phyloP scores from a whole-genome alignment of 1,140 invertebrate genomes.

The Drusus annulatus region DNA sequence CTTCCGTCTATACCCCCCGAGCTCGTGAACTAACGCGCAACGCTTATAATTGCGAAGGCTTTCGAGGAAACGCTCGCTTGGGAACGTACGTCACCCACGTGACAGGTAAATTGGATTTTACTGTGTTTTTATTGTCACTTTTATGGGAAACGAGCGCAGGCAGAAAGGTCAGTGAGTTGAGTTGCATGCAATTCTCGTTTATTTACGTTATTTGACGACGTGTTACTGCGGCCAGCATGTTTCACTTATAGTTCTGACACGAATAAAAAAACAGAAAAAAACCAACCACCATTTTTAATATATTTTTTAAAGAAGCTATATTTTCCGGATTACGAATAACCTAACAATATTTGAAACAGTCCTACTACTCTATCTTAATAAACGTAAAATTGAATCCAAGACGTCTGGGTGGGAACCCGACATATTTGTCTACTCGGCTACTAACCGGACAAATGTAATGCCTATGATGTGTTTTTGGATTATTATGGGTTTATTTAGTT shows the following conservation, averaged over 20 bases:
- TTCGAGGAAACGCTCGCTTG: background rate
- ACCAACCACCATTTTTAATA: no score
- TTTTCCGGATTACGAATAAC: no score
- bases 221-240: background rate
- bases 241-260: background rate
- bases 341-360: no score
- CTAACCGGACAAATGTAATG: no score
- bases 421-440: no score
- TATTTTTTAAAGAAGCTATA: no score
- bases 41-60: conserved; percentile 16
- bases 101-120: background rate
- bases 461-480: no score
- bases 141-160: background rate
- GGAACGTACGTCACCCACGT: background rate
- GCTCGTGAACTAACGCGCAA: background rate
- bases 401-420: no score
- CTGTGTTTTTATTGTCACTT: conserved; percentile 19
- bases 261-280: no score
- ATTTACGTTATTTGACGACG: background rate
- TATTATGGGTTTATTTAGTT: no score
- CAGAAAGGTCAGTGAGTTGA: conserved; percentile 10
- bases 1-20: background rate
- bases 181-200: background rate
- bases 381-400: no score
- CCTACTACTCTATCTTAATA: no score